A percentile compares a stretch with the other conserved stretches of the same genome.
These are phyloP conservation scores for Bolinopsis microptera DNA, from an alignment of 37 sponge, comb jelly and placozoan genomes.

Conservation along the genomic window DNA sequence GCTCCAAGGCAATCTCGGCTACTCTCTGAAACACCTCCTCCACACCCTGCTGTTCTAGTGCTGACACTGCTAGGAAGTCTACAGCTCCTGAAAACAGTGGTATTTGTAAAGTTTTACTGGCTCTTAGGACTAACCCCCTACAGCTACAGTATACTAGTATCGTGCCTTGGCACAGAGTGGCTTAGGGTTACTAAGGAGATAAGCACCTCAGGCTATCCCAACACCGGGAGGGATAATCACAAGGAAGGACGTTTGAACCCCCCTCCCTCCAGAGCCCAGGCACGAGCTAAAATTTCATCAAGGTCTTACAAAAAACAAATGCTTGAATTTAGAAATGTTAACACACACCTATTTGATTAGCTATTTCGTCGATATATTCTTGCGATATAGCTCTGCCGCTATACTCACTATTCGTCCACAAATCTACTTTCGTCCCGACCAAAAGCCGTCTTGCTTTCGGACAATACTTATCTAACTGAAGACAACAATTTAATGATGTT, in stretches of 20 bases:
- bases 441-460: slow-evolving; percentile 13
- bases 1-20: slow-evolving; percentile 16
- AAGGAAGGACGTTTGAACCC: too few relatives aligned
- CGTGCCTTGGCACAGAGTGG: too few relatives aligned
- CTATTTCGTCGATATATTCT: slow-evolving; percentile 42
- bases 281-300: too few relatives aligned
- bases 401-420: not conserved
- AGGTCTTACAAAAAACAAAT: too few relatives aligned
- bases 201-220: too few relatives aligned
- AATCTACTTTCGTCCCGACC: slow-evolving; percentile 32
- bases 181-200: too few relatives aligned
- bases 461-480: slow-evolving; percentile 41
- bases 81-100: slow-evolving; percentile 4
- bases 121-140: too few relatives aligned
- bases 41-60: not conserved
- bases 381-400: slow-evolving; percentile 8
- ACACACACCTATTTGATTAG: slow-evolving; percentile 51
- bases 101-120: not conserved
- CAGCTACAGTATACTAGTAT: too few relatives aligned
- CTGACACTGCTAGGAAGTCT: slow-evolving; percentile 16
- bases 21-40: slow-evolving; percentile 38
- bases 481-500: not conserved
- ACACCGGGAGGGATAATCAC: too few relatives aligned
- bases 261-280: too few relatives aligned
- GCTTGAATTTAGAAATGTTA: too few relatives aligned